Base-by-base conservation (phyloP, 2,113 vertebrate species). In the Trachemys scripta region DNA sequence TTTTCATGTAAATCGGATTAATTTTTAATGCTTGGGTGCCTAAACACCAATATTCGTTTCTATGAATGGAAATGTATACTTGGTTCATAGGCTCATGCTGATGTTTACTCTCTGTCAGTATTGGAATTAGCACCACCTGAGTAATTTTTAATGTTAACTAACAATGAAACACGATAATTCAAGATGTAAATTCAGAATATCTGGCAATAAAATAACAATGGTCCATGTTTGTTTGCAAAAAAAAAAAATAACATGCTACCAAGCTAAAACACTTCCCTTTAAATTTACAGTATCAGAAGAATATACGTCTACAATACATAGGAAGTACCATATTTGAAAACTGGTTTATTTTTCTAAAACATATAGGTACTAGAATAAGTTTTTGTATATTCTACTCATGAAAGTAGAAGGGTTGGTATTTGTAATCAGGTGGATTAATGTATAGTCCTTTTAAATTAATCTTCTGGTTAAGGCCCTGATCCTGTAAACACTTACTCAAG, bases 401-500 rank as follows among this genome's bases (percentile, higher is more conserved):
- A 54, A 20, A 2, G 6, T 91, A 88, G 81, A 8, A 19, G 45
- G 27, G 24, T 91, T 42, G 81, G 3, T 53, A 27, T 7, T 84
- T 0, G 0, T 50, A 69, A 12, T 24, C 51, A 80, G 24, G 2
- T 2, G 65, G 53, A 31, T n/a, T 16, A 65, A 85, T 3, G 8
- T 57, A 3, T 51, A 10, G 1, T 90, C 17, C 53, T 57, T 82
- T 22, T 1, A 53, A 53, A 79, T 16, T 14, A 54, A 11, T 19
- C 84, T 27, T 65, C 17, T 93, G 0, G n/a, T 57, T 81, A 47
- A 31, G 6, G 49, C 54, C 20, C 45, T 80, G 50, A 4, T 24
- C 56, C 56, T 88, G 22, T 38, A 87, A 85, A 12, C 14, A 2
- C 31, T 92, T 89, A 3, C 53, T 22, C 2, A 85, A 89, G 81